These are phyloP conservation scores for Tinamus major DNA, from an alignment of 2,797 vertebrate species.

Conservation along the genomic window DNA sequence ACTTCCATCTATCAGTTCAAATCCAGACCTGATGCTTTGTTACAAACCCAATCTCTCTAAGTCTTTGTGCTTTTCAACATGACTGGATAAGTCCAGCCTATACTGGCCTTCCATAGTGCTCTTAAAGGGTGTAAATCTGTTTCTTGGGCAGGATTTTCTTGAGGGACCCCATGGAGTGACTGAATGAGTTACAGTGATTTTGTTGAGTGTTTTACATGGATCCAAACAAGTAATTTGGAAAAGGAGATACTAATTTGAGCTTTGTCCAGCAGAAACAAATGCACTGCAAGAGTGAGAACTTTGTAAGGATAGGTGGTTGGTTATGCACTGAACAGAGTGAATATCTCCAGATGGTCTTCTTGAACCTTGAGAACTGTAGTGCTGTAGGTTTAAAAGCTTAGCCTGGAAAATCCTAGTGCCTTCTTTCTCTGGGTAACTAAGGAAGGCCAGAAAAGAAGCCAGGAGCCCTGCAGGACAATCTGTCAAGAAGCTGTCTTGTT, in stretches of 20 bases:
- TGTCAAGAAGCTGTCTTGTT: not conserved
- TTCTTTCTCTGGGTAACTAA: not conserved
- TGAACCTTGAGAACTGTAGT: not conserved
- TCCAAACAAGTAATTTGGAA: constrained; percentile 7
- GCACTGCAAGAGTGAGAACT: not conserved
- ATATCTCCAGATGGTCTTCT: not conserved
- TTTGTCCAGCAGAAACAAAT: not conserved
- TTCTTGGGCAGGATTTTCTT: not conserved
- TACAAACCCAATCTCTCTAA: not conserved
- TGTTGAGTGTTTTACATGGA: not conserved
- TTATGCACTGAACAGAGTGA: not conserved
- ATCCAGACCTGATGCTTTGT: not conserved
- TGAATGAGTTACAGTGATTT: not conserved
- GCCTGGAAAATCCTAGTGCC: not conserved
- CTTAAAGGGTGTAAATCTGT: not conserved
- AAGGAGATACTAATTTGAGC: not conserved
- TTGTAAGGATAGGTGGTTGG: not conserved
- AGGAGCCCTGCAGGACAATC: not conserved
- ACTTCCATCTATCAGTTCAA: not conserved
- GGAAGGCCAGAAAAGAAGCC: not conserved
- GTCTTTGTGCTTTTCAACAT: not conserved
- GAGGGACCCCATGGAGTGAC: not conserved
- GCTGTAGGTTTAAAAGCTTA: not conserved
- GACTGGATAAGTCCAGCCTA: not conserved
- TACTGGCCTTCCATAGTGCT: not conserved